phyloP scores from a whole-genome alignment of 2,113 vertebrate genomes.

The Protobothrops flavoviridis region DNA sequence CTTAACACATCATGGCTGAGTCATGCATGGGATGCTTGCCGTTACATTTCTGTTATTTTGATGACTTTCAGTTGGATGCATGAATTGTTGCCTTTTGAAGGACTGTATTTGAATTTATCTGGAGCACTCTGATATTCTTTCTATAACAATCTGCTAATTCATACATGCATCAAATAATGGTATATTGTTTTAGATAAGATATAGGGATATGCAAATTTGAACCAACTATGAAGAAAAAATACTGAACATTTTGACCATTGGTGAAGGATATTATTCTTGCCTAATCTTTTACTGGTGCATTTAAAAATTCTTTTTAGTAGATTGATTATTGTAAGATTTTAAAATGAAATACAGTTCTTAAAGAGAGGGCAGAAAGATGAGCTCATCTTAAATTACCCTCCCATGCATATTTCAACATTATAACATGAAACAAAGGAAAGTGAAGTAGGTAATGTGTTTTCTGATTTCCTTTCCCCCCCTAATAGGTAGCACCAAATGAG shows the following conservation, averaged over 20 bases:
- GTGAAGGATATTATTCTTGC: background rate
- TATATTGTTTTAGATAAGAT: background rate
- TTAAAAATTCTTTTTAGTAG: background rate
- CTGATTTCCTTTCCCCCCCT: background rate
- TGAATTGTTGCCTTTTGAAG: background rate
- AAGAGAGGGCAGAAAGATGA: background rate
- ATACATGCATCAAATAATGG: background rate
- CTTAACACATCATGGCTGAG: background rate
- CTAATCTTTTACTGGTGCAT: background rate
- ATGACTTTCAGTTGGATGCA: background rate
- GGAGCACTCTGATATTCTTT: background rate
- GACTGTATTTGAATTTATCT: background rate
- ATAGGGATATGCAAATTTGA: background rate
- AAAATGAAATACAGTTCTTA: background rate
- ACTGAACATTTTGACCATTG: background rate
- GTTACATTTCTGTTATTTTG: background rate
- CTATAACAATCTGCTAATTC: background rate
- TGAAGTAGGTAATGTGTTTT: background rate
- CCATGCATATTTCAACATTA: background rate
- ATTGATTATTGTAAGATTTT: background rate
- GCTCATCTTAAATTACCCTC: background rate
- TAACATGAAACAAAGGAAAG: background rate
- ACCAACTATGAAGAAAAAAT: background rate
- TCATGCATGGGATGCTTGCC: background rate
- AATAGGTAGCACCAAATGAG: background rate